These are phyloP conservation scores for Bombus terrestris DNA, from an alignment of 1,140 invertebrate species.

Conservation along the genomic window DNA sequence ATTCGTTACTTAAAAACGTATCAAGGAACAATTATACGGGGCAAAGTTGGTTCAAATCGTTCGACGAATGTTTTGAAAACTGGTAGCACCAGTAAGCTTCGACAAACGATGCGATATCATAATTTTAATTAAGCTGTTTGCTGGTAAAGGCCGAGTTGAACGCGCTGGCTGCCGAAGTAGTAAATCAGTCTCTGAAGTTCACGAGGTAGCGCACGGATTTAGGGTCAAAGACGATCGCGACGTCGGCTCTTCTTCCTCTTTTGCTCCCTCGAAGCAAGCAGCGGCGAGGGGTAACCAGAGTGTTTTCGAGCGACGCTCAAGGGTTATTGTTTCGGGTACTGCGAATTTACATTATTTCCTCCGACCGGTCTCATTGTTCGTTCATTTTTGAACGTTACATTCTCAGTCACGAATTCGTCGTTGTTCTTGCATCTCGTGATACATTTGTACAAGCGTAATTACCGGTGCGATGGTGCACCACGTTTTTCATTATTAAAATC, in stretches of 20 bases:
- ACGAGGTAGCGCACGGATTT: constrained; percentile 47
- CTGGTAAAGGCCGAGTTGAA: neutral
- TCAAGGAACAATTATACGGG: neutral
- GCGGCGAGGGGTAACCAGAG: constrained; percentile 47
- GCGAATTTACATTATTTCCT: constrained; percentile 69
- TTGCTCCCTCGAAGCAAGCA: constrained; percentile 5
- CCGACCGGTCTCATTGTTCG: constrained; percentile 64
- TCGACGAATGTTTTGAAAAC: neutral
- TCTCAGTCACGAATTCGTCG: constrained; percentile 64
- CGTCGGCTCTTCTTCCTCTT: constrained; percentile 42
- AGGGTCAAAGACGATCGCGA: constrained; percentile 62
- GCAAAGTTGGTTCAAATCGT: neutral
- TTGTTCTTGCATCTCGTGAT: constrained; percentile 54
- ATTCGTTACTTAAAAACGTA: neutral
- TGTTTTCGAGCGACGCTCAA: constrained; percentile 67
- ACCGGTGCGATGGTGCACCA: constrained; percentile 58
- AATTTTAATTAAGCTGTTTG: constrained; percentile 44
- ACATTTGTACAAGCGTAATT: constrained; percentile 65
- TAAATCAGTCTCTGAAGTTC: constrained; percentile 47
- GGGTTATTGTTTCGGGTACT: constrained; percentile 69
- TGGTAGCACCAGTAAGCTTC: neutral
- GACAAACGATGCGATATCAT: neutral
- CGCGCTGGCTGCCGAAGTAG: constrained; percentile 26
- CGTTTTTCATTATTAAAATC: constrained; percentile 68
- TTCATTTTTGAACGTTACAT: constrained; percentile 66